These are phyloP conservation scores for Venusia cambrica DNA, from an alignment of 2,888 invertebrate species.

Conservation along the genomic window DNA sequence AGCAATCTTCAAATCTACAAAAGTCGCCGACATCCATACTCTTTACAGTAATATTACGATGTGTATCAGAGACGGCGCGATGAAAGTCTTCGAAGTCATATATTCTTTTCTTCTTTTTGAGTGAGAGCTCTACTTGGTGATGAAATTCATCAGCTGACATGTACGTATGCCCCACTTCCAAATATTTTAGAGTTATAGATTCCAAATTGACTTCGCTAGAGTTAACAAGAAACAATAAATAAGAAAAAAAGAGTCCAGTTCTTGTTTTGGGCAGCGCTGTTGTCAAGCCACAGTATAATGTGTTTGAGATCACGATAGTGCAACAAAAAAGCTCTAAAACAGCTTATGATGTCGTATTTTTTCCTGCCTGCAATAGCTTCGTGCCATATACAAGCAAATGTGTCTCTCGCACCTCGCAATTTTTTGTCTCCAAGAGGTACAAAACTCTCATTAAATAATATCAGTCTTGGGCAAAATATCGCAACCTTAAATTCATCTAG, in stretches of 20 bases:
- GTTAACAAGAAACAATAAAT: slow-evolving; percentile 23
- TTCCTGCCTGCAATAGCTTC: slow-evolving; percentile 39
- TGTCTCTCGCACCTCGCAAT: background rate
- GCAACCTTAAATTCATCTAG: slow-evolving; percentile 14
- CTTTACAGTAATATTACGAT: no score
- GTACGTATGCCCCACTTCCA: slow-evolving; percentile 22
- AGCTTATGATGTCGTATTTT: slow-evolving; percentile 35
- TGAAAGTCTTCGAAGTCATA: slow-evolving; percentile 28
- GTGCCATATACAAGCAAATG: slow-evolving; percentile 30
- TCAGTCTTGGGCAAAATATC: slow-evolving; percentile 13
- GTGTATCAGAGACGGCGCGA: slow-evolving; percentile 27
- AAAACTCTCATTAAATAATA: slow-evolving; percentile 23
- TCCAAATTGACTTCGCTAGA: slow-evolving; percentile 24
- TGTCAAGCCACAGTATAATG: slow-evolving; percentile 30
- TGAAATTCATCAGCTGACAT: slow-evolving; percentile 43
- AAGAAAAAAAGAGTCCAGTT: slow-evolving; percentile 18
- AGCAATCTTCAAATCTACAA: slow-evolving; percentile 29
- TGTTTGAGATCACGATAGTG: slow-evolving; percentile 29
- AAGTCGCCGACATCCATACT: no score
- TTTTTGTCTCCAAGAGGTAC: slow-evolving; percentile 16
- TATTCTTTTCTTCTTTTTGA: slow-evolving; percentile 30
- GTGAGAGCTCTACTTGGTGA: slow-evolving; percentile 36
- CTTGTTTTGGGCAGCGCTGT: slow-evolving; percentile 27
- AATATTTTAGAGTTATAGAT: slow-evolving; percentile 29
- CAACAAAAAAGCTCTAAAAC: slow-evolving; percentile 31